A percentile compares a stretch with the other conserved stretches of the same genome.
phyloP scores from a whole-genome alignment of 2,888 invertebrate species.

The Andrena bicolor region DNA sequence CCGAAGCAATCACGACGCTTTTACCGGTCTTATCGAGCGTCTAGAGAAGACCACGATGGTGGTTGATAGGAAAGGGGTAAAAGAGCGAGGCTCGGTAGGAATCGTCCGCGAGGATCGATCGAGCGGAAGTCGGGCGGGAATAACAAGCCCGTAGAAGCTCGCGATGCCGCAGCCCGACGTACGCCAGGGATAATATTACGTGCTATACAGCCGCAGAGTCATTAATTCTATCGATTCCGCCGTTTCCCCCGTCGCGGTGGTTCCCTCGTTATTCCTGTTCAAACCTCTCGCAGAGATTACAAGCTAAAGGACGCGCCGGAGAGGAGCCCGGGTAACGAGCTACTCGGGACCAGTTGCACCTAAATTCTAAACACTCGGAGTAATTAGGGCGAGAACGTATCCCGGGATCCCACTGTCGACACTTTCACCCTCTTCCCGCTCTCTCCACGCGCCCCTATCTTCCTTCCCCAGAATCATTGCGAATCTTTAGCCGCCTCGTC shows the following conservation, averaged over 20 bases:
- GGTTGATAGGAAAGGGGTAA: background rate
- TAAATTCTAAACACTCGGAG: slow-evolving; percentile 43
- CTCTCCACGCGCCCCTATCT: background rate
- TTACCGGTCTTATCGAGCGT: background rate
- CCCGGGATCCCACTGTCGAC: background rate
- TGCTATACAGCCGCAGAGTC: slow-evolving; percentile 43
- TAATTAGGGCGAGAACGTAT: slow-evolving; percentile 35
- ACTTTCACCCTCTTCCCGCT: background rate
- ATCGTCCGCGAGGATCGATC: slow-evolving; percentile 45
- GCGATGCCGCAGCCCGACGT: slow-evolving; percentile 31
- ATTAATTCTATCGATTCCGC: slow-evolving; percentile 61
- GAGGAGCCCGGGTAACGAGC: slow-evolving; percentile 49
- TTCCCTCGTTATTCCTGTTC: slow-evolving; percentile 52
- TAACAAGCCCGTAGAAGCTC: slow-evolving; percentile 51
- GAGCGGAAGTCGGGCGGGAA: slow-evolving; percentile 45
- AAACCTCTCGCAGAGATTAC: slow-evolving; percentile 52
- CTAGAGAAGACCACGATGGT: background rate
- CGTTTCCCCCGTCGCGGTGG: slow-evolving; percentile 4
- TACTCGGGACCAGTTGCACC: slow-evolving; percentile 28
- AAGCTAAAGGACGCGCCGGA: slow-evolving; percentile 35
- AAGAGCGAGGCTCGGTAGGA: slow-evolving; percentile 26
- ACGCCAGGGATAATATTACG: slow-evolving; percentile 45
- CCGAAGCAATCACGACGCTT: no score
- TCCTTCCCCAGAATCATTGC: background rate
- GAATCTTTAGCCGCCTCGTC: no score